Evolutionary conservation across 2,797 vertebrate species (phyloP).

Genomic region (Falco biarmicus): DNA sequence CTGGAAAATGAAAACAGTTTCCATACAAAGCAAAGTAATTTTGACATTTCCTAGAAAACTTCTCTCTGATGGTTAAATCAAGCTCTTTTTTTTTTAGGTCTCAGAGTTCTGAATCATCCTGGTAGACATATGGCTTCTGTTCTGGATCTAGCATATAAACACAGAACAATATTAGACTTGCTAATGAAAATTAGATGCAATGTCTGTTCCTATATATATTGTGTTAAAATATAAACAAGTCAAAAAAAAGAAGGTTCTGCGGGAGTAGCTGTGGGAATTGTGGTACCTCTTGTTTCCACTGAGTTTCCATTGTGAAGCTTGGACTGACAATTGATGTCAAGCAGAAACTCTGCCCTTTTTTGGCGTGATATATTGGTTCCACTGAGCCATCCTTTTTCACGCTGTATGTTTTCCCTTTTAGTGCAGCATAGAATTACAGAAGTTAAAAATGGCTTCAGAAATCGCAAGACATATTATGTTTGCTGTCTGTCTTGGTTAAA

Average conservation of each 20-base stretch:
- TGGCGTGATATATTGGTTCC: neutral
- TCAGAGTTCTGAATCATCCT: constrained; percentile 5
- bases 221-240: constrained; percentile 13
- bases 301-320: neutral
- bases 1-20: neutral
- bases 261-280: neutral
- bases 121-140: constrained; percentile 26
- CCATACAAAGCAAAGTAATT: neutral
- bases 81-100: neutral
- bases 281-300: neutral
- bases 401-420: neutral
- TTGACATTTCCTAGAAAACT: constrained; percentile 5
- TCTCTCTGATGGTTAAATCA: neutral
- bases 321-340: neutral
- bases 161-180: constrained; percentile 8
- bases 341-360: constrained; percentile 28
- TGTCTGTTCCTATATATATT: neutral
- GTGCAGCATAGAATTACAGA: neutral
- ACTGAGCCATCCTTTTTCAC: neutral
- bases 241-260: neutral
- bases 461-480: neutral
- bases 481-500: neutral
- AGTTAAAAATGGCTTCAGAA: constrained; percentile 29
- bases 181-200: constrained; percentile 18
- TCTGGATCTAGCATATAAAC: constrained; percentile 23